Conservation (phyloP, 2,888 invertebrate species). For the Coenonympha arcania region DNA sequence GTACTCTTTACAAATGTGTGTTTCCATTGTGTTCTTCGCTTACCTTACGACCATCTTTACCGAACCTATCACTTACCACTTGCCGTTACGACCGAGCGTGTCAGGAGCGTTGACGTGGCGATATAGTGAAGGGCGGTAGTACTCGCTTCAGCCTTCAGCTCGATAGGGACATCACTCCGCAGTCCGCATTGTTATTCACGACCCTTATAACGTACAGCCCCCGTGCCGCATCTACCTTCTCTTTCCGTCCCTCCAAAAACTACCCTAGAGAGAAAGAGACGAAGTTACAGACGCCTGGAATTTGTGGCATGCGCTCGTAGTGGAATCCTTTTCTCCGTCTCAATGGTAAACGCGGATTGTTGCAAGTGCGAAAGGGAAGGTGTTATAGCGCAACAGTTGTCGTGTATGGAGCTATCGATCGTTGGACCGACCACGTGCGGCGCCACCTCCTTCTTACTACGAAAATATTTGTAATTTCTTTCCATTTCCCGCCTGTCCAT, state of each 20-base stretch:
- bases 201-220: constrained; percentile 68
- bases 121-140: too few species aligned
- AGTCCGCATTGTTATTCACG: constrained; percentile 74
- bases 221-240: constrained; percentile 64
- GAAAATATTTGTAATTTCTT: constrained; percentile 15
- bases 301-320: constrained; percentile 54
- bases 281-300: constrained; percentile 47
- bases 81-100: too few species aligned
- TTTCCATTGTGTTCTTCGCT: too few species aligned
- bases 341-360: constrained; percentile 25
- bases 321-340: constrained; percentile 48
- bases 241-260: constrained; percentile 29
- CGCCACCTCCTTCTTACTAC: constrained; percentile 35
- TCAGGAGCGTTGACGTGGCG: too few species aligned
- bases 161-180: constrained; percentile 64
- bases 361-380: constrained; percentile 36
- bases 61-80: too few species aligned
- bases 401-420: constrained; percentile 61
- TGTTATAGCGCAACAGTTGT: constrained; percentile 66
- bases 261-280: constrained; percentile 33
- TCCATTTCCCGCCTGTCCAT: constrained; percentile 32
- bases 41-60: too few species aligned
- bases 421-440: constrained; percentile 55
- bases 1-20: too few species aligned
- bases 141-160: constrained; percentile 12